Evolutionary conservation across 2,888 invertebrate species (phyloP), one percentile per base, ranked within the genome.

Genomic region (Odontothrips loti): DNA sequence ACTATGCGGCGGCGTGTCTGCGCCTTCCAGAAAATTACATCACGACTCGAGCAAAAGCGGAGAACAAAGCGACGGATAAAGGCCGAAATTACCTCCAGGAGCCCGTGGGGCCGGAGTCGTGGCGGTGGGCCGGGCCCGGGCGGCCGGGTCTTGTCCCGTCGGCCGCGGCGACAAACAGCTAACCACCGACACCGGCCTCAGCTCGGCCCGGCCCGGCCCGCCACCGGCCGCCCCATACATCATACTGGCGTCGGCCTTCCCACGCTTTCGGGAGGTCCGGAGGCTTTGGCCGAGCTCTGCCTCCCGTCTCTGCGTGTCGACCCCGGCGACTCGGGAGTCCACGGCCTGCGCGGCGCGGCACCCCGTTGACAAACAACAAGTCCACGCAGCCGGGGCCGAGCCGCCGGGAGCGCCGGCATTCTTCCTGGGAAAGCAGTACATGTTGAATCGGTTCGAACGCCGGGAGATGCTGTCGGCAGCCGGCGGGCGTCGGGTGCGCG

Each of bases 51-150:
- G 68, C 68, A 75, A 27, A 27, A 75, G 68, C 23, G 68, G 27
- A 17, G 23, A 75, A 27, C 68, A 75, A 75, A 75, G 68, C 68
- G 68, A 75, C 27, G 68, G 68, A 23, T 75, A 75, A 75, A 75
- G 68, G 23, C 68, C 68, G 68, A 75, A 75, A 75, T 75, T 75
- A 75, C 23, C 27, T 75, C 68, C 23, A 9, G 23, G 1, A 20
- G 23, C 23, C 8, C 23, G 68, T 11, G 68, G 23, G 68, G 68
- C 68, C n/a, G 15, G 51, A 0, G 63, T 17, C 17, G 63, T 8
- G 9, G 23, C 68, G 23, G 68, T 4, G 27, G 11, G 27, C 15
- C 34, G 34, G 34, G 58, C 58, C 4, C 58, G 17, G 2, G 58
- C 20, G 0, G 58, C 58, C 6, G 4, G n/a, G n/a, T n/a, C n/a